Conservation (phyloP, 2,797 vertebrate genomes). For the Buceros bicornis region DNA sequence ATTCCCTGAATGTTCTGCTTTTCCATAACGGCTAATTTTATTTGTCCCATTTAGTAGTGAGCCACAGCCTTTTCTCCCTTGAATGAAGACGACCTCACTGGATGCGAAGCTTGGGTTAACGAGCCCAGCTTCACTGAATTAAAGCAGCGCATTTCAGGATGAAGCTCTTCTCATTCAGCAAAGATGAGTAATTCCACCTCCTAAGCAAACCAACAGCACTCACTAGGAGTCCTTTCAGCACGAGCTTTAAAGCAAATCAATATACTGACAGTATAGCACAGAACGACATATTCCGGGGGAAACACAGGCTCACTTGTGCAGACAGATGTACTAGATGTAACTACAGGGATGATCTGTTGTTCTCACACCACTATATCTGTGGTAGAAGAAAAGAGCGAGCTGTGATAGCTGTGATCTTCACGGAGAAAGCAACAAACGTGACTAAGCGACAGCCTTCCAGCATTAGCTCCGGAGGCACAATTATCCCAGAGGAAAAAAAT, state of each 20-base stretch:
- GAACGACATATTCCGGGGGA: neutral
- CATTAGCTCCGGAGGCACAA: neutral
- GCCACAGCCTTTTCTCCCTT: neutral
- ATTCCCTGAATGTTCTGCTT: neutral
- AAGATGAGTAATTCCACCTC: neutral
- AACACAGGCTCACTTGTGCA: neutral
- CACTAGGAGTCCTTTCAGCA: neutral
- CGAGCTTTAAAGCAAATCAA: neutral
- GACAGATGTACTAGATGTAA: neutral
- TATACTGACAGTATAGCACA: neutral
- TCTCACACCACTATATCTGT: neutral
- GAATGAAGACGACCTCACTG: neutral
- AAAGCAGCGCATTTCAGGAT: neutral
- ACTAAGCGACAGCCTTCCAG: neutral
- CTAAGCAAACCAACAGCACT: neutral
- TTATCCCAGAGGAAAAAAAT: slow-evolving; percentile 44
- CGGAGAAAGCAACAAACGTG: neutral
- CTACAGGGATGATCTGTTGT: neutral
- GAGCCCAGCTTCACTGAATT: neutral
- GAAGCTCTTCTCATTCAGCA: neutral
- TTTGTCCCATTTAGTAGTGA: neutral
- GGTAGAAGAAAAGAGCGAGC: neutral
- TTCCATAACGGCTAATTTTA: neutral
- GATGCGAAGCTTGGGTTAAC: neutral
- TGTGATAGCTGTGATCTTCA: neutral